Conservation (phyloP, 2,113 vertebrate species). For the Leiothrix lutea region DNA sequence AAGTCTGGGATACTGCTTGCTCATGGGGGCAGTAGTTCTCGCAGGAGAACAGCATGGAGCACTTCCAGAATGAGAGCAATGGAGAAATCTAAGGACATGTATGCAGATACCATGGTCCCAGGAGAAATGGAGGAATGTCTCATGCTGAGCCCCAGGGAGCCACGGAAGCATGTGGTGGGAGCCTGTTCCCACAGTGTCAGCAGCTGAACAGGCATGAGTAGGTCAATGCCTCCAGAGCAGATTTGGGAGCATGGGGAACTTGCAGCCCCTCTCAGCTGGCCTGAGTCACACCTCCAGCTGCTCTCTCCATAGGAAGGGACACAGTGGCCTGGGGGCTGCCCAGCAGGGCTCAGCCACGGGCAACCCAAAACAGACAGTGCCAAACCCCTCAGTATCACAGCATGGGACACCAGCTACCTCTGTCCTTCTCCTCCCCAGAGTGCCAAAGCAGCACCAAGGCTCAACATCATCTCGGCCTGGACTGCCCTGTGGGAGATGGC, state of each 20-base stretch:
- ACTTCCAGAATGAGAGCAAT: not conserved
- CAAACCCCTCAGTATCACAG: not conserved
- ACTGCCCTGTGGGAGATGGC: rapidly evolving
- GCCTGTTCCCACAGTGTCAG: not conserved
- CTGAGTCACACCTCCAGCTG: not conserved
- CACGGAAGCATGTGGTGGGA: rapidly evolving
- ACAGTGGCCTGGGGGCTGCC: rapidly evolving
- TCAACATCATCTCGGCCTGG: rapidly evolving
- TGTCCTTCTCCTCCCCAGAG: rapidly evolving
- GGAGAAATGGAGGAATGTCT: not conserved
- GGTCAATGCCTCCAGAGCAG: not conserved
- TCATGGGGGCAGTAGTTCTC: not conserved
- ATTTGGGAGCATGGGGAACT: not conserved
- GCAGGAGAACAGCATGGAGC: rapidly evolving
- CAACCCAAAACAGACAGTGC: rapidly evolving
- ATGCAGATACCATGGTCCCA: not conserved
- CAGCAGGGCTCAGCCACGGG: not conserved
- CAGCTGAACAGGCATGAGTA: not conserved
- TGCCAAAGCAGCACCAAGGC: not conserved
- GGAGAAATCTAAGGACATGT: not conserved
- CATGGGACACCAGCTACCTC: not conserved
- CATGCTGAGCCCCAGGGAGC: not conserved
- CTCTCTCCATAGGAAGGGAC: not conserved
- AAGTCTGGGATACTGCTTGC: not conserved
- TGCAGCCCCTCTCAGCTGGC: not conserved